These are phyloP conservation scores for Xenopus borealis DNA, from an alignment of 2,113 vertebrate genomes.

Conservation along the genomic window DNA sequence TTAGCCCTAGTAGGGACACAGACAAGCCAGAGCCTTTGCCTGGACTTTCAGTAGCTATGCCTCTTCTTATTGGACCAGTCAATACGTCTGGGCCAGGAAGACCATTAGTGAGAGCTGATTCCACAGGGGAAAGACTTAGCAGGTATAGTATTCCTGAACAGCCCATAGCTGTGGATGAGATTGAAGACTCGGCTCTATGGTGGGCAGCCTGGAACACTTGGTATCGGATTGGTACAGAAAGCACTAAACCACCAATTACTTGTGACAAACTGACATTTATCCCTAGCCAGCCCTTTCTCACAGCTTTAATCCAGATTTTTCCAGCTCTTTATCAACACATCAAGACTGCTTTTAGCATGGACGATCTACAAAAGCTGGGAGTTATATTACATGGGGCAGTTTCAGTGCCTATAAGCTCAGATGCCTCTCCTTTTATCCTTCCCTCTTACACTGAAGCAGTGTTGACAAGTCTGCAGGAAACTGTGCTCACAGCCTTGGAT, in stretches of 20 bases:
- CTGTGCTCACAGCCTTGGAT: slow-evolving; percentile 90
- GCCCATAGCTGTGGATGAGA: slow-evolving; percentile 77
- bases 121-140: slow-evolving; percentile 82
- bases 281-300: slow-evolving; percentile 97
- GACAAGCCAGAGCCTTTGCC: slow-evolving; percentile 81
- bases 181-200: slow-evolving; percentile 92
- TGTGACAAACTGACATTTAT: slow-evolving; percentile 89
- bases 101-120: slow-evolving; percentile 85
- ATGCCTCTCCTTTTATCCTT: slow-evolving; percentile 96
- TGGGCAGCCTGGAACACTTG: slow-evolving; percentile 98
- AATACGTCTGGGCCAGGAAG: slow-evolving; percentile 75
- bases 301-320: slow-evolving; percentile 95
- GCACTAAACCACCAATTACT: slow-evolving; percentile 81
- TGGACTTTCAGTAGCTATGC: slow-evolving; percentile 78
- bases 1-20: slow-evolving; percentile 82
- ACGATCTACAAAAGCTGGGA: slow-evolving; percentile 90
- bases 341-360: slow-evolving; percentile 93
- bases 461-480: slow-evolving; percentile 94
- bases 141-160: slow-evolving; percentile 69
- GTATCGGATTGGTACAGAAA: slow-evolving; percentile 91
- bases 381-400: slow-evolving; percentile 91
- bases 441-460: slow-evolving; percentile 96
- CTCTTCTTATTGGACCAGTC: slow-evolving; percentile 80
- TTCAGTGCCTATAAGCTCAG: slow-evolving; percentile 96
- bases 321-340: slow-evolving; percentile 97